phyloP scores from a whole-genome alignment of 2,888 invertebrate species.

The Phanerotoma sp. region DNA sequence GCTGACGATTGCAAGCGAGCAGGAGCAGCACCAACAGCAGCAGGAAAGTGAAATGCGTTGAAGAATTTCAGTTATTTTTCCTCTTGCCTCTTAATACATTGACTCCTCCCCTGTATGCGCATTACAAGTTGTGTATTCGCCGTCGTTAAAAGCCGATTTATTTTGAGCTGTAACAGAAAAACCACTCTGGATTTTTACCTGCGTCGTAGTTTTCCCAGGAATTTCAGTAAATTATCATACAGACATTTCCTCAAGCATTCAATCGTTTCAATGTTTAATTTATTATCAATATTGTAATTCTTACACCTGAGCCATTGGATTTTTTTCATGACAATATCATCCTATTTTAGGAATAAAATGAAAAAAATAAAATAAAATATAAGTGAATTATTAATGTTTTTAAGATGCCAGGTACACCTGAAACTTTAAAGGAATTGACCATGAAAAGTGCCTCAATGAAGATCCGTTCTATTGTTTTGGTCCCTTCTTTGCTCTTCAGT shows the following conservation, averaged over 20 bases:
- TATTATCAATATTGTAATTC: too few species aligned
- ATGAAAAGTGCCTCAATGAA: neutral
- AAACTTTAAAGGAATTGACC: neutral
- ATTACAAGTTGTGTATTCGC: neutral
- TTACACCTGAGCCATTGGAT: too few species aligned
- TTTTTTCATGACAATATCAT: neutral
- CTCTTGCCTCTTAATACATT: neutral
- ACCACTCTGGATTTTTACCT: neutral
- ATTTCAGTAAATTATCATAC: neutral
- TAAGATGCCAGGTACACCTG: too few species aligned
- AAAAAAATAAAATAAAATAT: neutral
- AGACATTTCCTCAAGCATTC: neutral
- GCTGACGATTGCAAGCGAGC: conserved; percentile 1
- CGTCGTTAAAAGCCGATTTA: conserved; percentile 14
- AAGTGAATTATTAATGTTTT: neutral
- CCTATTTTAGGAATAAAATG: neutral
- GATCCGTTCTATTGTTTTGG: conserved; percentile 8
- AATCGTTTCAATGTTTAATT: too few species aligned
- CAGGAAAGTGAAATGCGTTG: conserved; percentile 13
- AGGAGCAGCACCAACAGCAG: too few species aligned
- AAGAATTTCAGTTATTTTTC: conserved; percentile 13
- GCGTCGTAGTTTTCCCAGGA: neutral
- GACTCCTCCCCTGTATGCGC: neutral
- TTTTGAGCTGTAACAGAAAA: conserved; percentile 6
- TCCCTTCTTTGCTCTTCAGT: neutral